phyloP scores from a whole-genome alignment of 2,888 invertebrate species.

The Melolontha melolontha region DNA sequence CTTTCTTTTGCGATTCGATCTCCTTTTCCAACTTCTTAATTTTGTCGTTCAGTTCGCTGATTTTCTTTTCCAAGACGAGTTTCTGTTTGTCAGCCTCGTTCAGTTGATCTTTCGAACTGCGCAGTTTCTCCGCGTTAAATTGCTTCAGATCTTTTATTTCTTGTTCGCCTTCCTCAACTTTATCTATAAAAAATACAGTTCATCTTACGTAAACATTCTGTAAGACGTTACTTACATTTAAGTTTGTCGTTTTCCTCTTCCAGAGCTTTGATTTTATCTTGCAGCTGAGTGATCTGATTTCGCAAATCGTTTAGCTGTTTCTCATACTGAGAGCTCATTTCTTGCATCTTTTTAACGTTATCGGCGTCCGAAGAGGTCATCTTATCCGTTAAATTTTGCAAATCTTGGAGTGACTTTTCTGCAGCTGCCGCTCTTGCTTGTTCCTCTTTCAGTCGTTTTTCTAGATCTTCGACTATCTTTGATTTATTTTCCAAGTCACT shows the following conservation, averaged over 20 bases:
- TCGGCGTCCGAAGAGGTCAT: slow-evolving; percentile 20
- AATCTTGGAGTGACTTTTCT: slow-evolving; percentile 25
- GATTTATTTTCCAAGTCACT: slow-evolving; percentile 41
- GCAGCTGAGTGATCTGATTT: slow-evolving; percentile 45
- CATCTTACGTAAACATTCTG: slow-evolving; percentile 37
- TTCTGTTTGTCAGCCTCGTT: slow-evolving; percentile 42
- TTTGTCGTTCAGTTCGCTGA: slow-evolving; percentile 48
- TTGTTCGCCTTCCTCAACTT: slow-evolving; percentile 47
- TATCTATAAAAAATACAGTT: neutral
- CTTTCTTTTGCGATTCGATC: slow-evolving; percentile 54
- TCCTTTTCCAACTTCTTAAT: slow-evolving; percentile 43
- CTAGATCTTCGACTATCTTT: slow-evolving; percentile 35
- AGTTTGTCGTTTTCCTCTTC: slow-evolving; percentile 51
- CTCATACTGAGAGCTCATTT: slow-evolving; percentile 38
- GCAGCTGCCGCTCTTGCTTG: slow-evolving; percentile 35
- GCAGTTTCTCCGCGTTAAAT: slow-evolving; percentile 48
- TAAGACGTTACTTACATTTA: slow-evolving; percentile 38
- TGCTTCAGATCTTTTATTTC: slow-evolving; percentile 46
- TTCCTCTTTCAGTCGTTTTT: slow-evolving; percentile 28
- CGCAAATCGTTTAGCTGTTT: slow-evolving; percentile 43
- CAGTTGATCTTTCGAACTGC: slow-evolving; percentile 46
- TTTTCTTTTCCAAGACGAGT: slow-evolving; percentile 45
- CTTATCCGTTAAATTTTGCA: slow-evolving; percentile 22
- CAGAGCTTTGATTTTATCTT: slow-evolving; percentile 44
- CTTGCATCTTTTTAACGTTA: slow-evolving; percentile 38